Evolutionary conservation across 2,113 vertebrate genomes (phyloP), one percentile per base, ranked within the genome.

Genomic region (Mirounga angustirostris): DNA sequence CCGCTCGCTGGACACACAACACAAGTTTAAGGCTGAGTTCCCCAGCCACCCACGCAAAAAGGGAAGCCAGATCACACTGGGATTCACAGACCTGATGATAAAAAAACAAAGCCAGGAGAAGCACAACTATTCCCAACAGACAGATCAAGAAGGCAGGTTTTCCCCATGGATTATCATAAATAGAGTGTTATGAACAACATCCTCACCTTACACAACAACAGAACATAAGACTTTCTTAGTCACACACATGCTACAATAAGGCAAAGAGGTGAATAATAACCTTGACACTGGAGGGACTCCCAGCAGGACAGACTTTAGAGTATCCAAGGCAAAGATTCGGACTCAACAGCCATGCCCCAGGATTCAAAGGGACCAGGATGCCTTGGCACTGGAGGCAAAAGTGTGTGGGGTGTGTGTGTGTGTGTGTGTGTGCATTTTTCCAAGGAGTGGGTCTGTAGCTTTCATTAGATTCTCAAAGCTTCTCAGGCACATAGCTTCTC

Each of bases 21-120:
- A 18, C 63, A 76, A 67, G 63, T 88, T 43, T 40, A 89, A 92
- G 67, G 43, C 61, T 84, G 83, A 94, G 80, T 84, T 92, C 52
- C 76, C 91, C 9, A 84, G 88, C 36, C 92, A 69, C 50, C 30
- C 22, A 54, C 4, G 30, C 13, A 73, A 73, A 82, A 97, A 97
- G 36, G 91, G 90, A 78, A 97, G 24, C 18, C 1, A 2, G 61
- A 56, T 58, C 54, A 76, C 24, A 5, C 56, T 63, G 61, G 87
- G 56, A 54, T 79, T 85, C 79, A 71, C 7, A 89, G n/a, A 88
- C 33, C 56, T 19, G 5, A 33, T 50, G 63, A 91, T 43, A 40
- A 4, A 85, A 93, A 78, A 93, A 14, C 50, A 74, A 98, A 92
- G 40, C 15, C 58, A 61, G 14, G 52, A 93, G 67, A 87, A 71